These are phyloP conservation scores for Aldrovandia affinis DNA, from an alignment of 2,797 vertebrate species.

Conservation along the genomic window DNA sequence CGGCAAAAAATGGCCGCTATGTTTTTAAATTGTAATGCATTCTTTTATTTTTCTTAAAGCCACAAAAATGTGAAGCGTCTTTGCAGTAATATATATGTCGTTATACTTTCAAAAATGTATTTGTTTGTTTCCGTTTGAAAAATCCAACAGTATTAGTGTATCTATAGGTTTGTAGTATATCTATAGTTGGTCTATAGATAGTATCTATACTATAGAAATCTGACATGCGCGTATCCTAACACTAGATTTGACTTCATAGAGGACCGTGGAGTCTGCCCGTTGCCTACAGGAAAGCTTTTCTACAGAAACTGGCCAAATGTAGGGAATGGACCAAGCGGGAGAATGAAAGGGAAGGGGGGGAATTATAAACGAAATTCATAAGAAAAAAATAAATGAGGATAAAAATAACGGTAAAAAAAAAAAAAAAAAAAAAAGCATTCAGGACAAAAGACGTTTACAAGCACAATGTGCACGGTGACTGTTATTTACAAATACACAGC, in stretches of 20 bases:
- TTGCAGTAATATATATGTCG: background rate
- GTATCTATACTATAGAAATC: background rate
- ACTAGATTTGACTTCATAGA: constrained; percentile 24
- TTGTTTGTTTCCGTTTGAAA: background rate
- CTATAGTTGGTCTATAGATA: background rate
- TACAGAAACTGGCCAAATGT: constrained; percentile 57
- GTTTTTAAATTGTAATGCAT: background rate
- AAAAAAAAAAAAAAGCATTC: constrained; percentile 77
- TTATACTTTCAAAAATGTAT: background rate
- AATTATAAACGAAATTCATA: background rate
- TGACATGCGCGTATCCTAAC: background rate
- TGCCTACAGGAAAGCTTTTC: constrained; percentile 72
- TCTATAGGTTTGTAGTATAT: background rate
- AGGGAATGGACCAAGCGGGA: constrained; percentile 67
- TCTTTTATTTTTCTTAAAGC: background rate
- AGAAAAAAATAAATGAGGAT: constrained; percentile 15
- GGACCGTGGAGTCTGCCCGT: constrained; percentile 70
- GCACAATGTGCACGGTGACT: constrained; percentile 88
- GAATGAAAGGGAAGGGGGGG: constrained; percentile 57
- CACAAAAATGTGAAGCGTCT: background rate
- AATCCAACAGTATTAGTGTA: background rate
- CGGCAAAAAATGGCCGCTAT: constrained; percentile 26
- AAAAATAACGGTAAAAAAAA: constrained; percentile 56
- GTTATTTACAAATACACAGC: constrained; percentile 97
- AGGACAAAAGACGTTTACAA: constrained; percentile 88